Conservation (phyloP, 2,797 vertebrate genomes). For the Cephalopachus bancanus region DNA sequence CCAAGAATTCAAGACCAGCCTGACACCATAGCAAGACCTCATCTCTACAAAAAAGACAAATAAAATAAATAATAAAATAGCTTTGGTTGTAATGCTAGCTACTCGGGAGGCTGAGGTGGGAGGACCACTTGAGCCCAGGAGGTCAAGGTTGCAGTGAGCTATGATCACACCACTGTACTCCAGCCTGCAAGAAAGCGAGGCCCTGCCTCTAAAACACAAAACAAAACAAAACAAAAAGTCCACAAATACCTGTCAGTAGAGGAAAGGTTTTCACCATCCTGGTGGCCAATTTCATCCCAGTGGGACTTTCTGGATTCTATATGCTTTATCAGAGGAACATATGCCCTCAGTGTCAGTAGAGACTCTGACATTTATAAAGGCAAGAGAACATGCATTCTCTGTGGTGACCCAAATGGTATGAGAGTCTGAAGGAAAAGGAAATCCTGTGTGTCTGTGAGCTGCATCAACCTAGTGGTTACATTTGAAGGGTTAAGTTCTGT, state of each 20-base stretch:
- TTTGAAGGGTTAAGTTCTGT: background rate
- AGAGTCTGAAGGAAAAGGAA: slow-evolving; percentile 49
- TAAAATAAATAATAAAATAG: no score
- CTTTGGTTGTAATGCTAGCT: no score
- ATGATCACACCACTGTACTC: no score
- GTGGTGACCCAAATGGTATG: background rate
- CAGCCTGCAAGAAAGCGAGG: no score
- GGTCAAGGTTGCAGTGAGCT: no score
- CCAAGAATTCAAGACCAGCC: no score
- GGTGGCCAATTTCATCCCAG: background rate
- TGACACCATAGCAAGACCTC: no score
- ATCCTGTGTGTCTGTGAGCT: slow-evolving; percentile 13
- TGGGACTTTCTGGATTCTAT: background rate
- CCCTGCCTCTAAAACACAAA: no score
- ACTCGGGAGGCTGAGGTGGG: no score
- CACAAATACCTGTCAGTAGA: background rate
- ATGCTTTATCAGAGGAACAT: background rate
- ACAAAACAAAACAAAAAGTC: no score
- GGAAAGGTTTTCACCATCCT: background rate
- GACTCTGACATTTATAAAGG: background rate
- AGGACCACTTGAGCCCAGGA: no score
- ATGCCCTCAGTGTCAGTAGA: background rate
- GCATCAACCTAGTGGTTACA: background rate
- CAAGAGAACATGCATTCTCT: background rate
- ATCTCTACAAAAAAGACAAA: no score